These are phyloP conservation scores for Sebastes oblongus DNA, from an alignment of 2,797 vertebrate genomes.

Conservation along the genomic window DNA sequence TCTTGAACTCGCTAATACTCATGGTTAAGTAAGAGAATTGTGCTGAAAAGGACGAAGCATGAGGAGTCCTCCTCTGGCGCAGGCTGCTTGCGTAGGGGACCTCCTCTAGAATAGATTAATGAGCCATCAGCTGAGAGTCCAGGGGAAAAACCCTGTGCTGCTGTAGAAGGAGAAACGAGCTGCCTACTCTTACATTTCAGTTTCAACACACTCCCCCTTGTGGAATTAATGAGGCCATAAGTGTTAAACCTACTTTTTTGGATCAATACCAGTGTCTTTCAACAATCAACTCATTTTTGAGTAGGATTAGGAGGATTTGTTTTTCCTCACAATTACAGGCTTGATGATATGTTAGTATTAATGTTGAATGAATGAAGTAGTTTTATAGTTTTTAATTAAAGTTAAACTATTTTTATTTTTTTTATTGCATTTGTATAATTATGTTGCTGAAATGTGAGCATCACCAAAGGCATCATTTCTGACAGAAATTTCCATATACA, in stretches of 20 bases:
- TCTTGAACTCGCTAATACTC: neutral
- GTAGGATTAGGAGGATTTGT: neutral
- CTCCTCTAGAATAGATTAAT: constrained; percentile 80
- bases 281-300: constrained; percentile 15
- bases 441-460: neutral
- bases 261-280: constrained; percentile 36
- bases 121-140: constrained; percentile 77
- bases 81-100: constrained; percentile 63
- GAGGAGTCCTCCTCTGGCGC: constrained; percentile 71
- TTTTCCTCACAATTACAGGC: neutral
- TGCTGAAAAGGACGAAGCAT: constrained; percentile 38
- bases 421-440: neutral
- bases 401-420: neutral
- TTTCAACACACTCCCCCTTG: constrained; percentile 71
- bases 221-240: constrained; percentile 70
- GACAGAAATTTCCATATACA: neutral
- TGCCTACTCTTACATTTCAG: constrained; percentile 57
- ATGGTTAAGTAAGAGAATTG: constrained; percentile 44
- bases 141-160: constrained; percentile 70
- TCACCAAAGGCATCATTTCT: neutral
- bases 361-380: neutral
- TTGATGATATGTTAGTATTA: neutral
- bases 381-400: neutral
- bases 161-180: constrained; percentile 62
- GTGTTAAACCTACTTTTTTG: constrained; percentile 47